Conservation (phyloP, 2,113 vertebrate species). For the Labeo rohita region DNA sequence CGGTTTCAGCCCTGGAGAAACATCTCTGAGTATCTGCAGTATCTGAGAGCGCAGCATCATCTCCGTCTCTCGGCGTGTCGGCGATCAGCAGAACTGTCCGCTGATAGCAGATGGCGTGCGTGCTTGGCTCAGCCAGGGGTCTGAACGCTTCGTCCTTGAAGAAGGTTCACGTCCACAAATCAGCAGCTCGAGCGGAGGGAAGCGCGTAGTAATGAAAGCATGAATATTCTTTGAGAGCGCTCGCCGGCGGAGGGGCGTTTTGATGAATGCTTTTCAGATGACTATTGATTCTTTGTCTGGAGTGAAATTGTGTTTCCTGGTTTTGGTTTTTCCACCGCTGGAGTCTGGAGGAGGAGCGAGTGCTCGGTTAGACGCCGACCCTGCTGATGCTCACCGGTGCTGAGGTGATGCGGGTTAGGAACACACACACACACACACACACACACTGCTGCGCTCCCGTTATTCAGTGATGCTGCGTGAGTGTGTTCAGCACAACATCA, state of each 20-base stretch:
- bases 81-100: constrained; percentile 51
- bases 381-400: background rate
- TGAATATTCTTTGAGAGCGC: constrained; percentile 26
- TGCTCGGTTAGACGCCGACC: constrained; percentile 1
- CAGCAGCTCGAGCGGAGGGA: constrained; percentile 36
- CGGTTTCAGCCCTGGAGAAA: background rate
- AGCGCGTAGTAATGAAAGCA: constrained; percentile 37
- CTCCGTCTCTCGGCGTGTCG: background rate
- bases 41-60: background rate
- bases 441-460: too few species aligned
- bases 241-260: background rate
- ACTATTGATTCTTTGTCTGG: constrained; percentile 44
- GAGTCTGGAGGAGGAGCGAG: constrained; percentile 7
- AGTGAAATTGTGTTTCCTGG: constrained; percentile 30
- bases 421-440: constrained; percentile 22
- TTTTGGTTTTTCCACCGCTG: background rate
- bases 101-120: constrained; percentile 53
- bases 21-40: background rate
- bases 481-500: background rate
- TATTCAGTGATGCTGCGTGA: background rate
- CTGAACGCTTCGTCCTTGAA: constrained; percentile 54
- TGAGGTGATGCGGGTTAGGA: background rate
- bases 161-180: constrained; percentile 40
- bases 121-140: constrained; percentile 46
- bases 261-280: constrained; percentile 53